Evolutionary conservation across 2,888 invertebrate species (phyloP), one percentile per base, ranked within the genome.

Genomic region (Platycnemis pennipes): DNA sequence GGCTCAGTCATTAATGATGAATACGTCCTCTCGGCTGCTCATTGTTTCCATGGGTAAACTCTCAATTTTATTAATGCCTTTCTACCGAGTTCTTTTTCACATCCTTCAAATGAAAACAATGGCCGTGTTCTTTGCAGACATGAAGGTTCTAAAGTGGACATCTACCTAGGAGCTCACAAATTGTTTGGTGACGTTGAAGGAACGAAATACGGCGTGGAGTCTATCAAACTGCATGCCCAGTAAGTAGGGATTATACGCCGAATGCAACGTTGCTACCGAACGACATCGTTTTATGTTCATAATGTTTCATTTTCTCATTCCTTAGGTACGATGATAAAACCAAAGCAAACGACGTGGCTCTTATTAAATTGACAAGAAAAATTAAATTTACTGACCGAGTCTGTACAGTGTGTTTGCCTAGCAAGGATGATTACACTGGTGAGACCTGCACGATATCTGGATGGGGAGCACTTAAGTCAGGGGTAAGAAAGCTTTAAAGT

Each of bases 391-490:
- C 56, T n/a, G 44, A 91, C 37, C 91, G 91, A 13, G 63, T 91
- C 22, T 91, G 91, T 37, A 53, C 63, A n/a, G 91, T 91, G 56
- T 91, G 91, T 63, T n/a, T 91, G 91, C 91, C 91, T 16, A 22
- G 42, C 49, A 26, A 91, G 26, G 44, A 63, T 0, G 63, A 91
- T 44, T 91, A 91, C 44, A 91, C 63, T 8, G 91, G 91, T n/a
- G 91, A 91, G 44, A 63, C 63, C 2, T 56, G 63, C 26, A 44
- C 63, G 16, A 63, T 91, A 44, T 69, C 91, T 44, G 91, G 91
- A 69, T 91, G 91, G 91, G 91, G 91, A 26, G 91, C 91, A 22
- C 69, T 91, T 8, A 91, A 91, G 49, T 91, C 91, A 63, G 91
- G 91, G 63, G 91, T 91, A 69, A 63, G 91, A 63, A 8, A 19